Conservation (phyloP, 2,888 invertebrate genomes). For the Salticus scenicus region DNA sequence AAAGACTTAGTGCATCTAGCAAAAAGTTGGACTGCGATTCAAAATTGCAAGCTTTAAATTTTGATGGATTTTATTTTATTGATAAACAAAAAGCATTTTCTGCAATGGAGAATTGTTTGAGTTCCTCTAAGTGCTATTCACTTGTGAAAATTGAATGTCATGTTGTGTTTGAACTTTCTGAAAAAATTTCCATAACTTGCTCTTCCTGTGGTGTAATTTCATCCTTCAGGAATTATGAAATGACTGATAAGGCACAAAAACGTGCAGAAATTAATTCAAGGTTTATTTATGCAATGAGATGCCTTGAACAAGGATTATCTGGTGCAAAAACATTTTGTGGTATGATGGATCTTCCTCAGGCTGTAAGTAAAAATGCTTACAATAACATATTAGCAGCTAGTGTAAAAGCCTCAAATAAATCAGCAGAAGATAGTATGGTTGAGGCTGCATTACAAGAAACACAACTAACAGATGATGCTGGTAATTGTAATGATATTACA, state of each 20-base stretch:
- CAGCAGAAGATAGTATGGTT: not conserved
- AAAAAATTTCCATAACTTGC: not conserved
- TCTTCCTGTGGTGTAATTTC: not conserved
- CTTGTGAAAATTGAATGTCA: no score
- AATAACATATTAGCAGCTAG: not conserved
- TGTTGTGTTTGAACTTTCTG: no score
- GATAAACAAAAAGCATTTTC: not conserved
- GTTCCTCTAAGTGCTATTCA: not conserved
- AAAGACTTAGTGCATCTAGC: not conserved
- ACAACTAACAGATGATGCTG: not conserved
- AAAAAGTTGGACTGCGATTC: not conserved
- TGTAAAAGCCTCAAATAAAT: not conserved
- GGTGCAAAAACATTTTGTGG: not conserved
- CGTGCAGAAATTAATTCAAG: not conserved
- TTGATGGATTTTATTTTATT: not conserved
- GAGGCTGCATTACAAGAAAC: conserved; percentile 2
- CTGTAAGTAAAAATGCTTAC: not conserved
- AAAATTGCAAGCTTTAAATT: not conserved
- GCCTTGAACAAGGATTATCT: not conserved
- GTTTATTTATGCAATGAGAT: not conserved
- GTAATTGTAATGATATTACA: not conserved
- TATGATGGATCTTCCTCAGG: not conserved
- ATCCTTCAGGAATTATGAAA: not conserved
- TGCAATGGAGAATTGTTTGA: not conserved
- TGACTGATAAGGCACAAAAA: not conserved